Evolutionary conservation across 2,888 invertebrate genomes (phyloP).

Genomic region (Rhamnusium bicolor): DNA sequence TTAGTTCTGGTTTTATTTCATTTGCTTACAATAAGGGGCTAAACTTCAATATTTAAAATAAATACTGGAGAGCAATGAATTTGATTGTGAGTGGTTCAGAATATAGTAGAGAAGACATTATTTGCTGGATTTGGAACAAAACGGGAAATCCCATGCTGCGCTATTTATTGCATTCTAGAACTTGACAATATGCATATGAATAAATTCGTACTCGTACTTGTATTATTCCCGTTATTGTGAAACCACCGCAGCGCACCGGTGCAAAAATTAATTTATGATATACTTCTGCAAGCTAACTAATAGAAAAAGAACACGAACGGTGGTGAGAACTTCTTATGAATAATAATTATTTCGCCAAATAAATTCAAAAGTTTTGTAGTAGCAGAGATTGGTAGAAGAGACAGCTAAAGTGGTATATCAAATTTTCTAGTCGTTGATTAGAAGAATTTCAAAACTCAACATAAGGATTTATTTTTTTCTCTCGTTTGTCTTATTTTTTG

Average conservation of each 20-base stretch:
- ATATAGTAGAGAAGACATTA: neutral
- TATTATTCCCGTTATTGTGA: constrained; percentile 40
- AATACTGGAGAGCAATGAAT: neutral
- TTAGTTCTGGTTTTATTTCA: no score
- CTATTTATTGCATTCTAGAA: constrained; percentile 42
- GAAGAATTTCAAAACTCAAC: no score
- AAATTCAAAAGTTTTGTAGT: no score
- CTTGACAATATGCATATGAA: constrained; percentile 43
- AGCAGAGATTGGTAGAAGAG: no score
- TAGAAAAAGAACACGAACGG: neutral
- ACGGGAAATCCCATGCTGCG: constrained; percentile 36
- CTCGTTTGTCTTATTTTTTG: no score
- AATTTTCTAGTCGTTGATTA: no score
- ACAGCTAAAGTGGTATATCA: no score
- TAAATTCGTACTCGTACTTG: constrained; percentile 32
- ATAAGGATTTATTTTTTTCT: no score
- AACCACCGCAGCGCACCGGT: constrained; percentile 32
- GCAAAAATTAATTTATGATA: constrained; percentile 39
- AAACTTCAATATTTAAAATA: neutral
- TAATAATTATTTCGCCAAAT: no score
- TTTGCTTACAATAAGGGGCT: neutral
- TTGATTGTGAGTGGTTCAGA: neutral
- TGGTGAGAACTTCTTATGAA: no score
- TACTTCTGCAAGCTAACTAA: neutral
- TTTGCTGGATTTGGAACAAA: constrained; percentile 1